Conservation (phyloP, 1,140 invertebrate species). For the Nephila pilipes region DNA sequence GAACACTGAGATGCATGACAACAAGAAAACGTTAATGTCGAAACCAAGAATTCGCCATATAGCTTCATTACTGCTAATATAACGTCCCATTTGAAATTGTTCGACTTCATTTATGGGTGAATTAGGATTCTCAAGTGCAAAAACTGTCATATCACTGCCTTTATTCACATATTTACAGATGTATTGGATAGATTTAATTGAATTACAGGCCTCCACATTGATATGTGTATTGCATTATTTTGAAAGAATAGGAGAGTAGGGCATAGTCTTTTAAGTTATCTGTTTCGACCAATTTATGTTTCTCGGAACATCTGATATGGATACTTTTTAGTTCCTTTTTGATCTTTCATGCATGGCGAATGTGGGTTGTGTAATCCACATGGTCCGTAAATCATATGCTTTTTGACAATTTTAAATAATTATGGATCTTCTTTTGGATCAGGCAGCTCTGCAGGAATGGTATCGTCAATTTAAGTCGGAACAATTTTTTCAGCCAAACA, state of each 20-base stretch:
- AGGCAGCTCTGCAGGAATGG: not conserved
- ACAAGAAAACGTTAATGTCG: not conserved
- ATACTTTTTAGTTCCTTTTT: not conserved
- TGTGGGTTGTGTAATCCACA: not conserved
- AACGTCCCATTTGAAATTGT: constrained; percentile 77
- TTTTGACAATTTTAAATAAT: not conserved
- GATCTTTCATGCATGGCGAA: not conserved
- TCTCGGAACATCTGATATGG: not conserved
- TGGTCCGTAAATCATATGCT: not conserved
- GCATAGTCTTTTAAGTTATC: constrained; percentile 75
- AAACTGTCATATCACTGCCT: constrained; percentile 77
- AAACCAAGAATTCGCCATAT: constrained; percentile 78
- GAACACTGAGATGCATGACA: not conserved
- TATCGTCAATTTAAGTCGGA: constrained; percentile 49
- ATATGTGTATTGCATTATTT: constrained; percentile 78
- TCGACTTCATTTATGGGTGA: constrained; percentile 78
- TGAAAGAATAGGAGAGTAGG: constrained; percentile 71
- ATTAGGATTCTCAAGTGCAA: constrained; percentile 44
- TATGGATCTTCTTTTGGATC: not conserved
- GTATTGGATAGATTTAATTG: constrained; percentile 69
- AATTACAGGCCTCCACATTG: constrained; percentile 78
- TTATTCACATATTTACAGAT: constrained; percentile 78
- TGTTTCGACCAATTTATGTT: constrained; percentile 33
- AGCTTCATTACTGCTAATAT: constrained; percentile 78
- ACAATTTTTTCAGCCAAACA: constrained; percentile 80